These are phyloP conservation scores for Yponomeuta sedellus DNA, from an alignment of 2,888 invertebrate species.

Conservation along the genomic window DNA sequence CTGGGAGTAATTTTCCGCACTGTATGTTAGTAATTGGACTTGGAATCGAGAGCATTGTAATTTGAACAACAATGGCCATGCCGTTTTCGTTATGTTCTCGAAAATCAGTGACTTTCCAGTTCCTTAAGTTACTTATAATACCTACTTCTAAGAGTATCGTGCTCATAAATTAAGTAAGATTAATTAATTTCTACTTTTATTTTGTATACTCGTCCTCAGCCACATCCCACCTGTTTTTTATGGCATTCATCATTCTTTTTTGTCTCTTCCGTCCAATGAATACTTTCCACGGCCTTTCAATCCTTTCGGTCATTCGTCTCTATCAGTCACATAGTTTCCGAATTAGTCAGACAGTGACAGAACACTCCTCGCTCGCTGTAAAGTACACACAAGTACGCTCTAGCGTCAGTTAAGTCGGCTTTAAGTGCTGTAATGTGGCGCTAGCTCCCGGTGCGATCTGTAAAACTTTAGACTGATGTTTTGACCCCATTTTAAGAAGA, in stretches of 20 bases:
- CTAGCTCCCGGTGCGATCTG: neutral
- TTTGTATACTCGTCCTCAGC: neutral
- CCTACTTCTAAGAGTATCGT: no score
- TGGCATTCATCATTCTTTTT: neutral
- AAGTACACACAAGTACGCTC: neutral
- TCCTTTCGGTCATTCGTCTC: conserved; percentile 1
- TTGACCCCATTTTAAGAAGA: neutral
- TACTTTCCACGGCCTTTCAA: neutral
- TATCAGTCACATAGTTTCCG: neutral
- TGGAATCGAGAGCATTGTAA: neutral
- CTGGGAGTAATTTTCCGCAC: neutral
- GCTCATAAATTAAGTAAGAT: no score
- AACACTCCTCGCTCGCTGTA: neutral
- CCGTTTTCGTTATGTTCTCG: neutral
- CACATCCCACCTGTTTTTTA: neutral
- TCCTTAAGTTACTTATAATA: no score
- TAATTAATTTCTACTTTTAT: no score
- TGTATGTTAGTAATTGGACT: neutral
- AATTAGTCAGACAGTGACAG: conserved; percentile 1
- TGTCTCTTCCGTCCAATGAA: neutral
- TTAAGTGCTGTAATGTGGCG: neutral
- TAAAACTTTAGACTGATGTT: neutral
- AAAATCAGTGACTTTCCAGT: neutral
- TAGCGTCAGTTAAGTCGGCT: neutral
- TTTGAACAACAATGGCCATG: neutral